phyloP scores from a whole-genome alignment of 2,797 vertebrate species.

The Scarus forsteni region DNA sequence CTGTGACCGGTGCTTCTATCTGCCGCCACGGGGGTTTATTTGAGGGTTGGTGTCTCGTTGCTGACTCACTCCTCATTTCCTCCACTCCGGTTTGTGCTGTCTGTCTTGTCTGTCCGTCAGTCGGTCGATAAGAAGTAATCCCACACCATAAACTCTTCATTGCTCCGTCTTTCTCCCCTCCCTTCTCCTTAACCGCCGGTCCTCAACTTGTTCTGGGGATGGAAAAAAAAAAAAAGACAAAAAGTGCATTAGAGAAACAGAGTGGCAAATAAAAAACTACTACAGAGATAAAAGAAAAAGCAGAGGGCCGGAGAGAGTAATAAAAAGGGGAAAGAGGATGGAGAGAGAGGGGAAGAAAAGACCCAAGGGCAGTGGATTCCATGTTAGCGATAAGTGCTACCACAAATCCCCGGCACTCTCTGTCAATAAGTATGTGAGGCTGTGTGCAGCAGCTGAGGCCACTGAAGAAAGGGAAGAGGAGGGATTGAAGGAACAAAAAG shows the following conservation, averaged over 20 bases:
- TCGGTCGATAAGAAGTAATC: slow-evolving; percentile 66
- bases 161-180: slow-evolving; percentile 27
- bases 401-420: slow-evolving; percentile 72
- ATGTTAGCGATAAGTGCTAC: slow-evolving; percentile 74
- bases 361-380: slow-evolving; percentile 69
- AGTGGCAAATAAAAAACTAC: slow-evolving; percentile 13
- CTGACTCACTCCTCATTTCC: slow-evolving; percentile 64
- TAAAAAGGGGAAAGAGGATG: slow-evolving; percentile 52
- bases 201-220: slow-evolving; percentile 82
- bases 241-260: slow-evolving; percentile 26
- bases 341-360: slow-evolving; percentile 47
- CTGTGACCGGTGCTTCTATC: slow-evolving; percentile 56
- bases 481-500: slow-evolving; percentile 26
- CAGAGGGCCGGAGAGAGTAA: slow-evolving; percentile 47
- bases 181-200: slow-evolving; percentile 75
- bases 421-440: slow-evolving; percentile 78
- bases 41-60: slow-evolving; percentile 61
- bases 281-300: slow-evolving; percentile 33
- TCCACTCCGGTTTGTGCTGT: slow-evolving; percentile 34
- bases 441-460: slow-evolving; percentile 61
- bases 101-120: slow-evolving; percentile 38
- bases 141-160: slow-evolving; percentile 66
- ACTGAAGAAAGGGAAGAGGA: slow-evolving; percentile 50
- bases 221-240: slow-evolving; percentile 29
- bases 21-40: slow-evolving; percentile 42